Conservation (phyloP, 2,113 vertebrate genomes). For the Rhynchopsitta pachyrhyncha region DNA sequence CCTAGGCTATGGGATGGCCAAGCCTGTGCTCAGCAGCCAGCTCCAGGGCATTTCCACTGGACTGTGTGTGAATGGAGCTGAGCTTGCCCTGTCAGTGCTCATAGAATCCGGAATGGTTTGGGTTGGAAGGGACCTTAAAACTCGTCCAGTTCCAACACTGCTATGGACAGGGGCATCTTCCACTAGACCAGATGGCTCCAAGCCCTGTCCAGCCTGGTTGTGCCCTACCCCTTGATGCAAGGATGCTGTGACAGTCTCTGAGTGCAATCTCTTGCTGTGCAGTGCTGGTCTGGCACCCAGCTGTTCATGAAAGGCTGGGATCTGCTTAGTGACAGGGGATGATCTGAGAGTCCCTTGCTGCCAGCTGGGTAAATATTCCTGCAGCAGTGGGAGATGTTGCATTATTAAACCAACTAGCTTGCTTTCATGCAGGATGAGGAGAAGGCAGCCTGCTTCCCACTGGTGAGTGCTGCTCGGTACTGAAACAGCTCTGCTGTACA, state of each 20-base stretch:
- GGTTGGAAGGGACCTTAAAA: background rate
- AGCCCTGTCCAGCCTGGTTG: background rate
- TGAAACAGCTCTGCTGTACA: fast-evolving
- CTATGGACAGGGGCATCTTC: background rate
- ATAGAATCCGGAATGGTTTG: background rate
- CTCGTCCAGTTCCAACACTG: background rate
- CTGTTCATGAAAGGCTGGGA: constrained; percentile 5
- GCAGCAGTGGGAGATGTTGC: constrained; percentile 22
- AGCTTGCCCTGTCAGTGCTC: background rate
- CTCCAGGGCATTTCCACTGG: background rate
- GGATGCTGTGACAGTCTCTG: background rate
- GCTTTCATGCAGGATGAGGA: background rate
- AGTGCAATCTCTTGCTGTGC: background rate
- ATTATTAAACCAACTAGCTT: constrained; percentile 31
- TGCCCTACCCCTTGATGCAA: fast-evolving
- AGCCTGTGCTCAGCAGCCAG: background rate
- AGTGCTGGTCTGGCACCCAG: background rate
- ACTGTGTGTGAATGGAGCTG: background rate
- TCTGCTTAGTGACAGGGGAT: constrained; percentile 12
- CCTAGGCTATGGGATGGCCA: background rate
- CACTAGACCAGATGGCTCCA: background rate
- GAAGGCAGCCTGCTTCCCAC: background rate
- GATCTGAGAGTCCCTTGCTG: constrained; percentile 49
- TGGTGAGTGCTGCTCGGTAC: background rate
- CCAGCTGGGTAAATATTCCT: constrained; percentile 32